Evolutionary conservation across 2,888 invertebrate genomes (phyloP).

Genomic region (Dicyrtoma fusca): DNA sequence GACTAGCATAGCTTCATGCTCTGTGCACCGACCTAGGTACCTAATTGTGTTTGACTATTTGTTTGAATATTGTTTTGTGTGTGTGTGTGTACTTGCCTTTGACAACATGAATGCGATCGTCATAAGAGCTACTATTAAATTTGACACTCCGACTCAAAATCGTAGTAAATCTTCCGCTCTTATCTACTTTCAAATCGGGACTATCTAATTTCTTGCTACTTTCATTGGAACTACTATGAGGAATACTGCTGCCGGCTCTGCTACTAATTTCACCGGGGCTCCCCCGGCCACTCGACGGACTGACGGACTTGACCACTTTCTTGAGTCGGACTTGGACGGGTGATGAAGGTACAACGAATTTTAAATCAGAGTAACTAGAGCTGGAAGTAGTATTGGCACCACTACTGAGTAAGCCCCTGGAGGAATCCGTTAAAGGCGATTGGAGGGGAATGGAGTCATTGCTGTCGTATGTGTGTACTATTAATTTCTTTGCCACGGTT

Average conservation of each 20-base stretch:
- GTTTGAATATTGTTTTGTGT: no score
- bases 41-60: no score
- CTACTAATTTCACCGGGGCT: not conserved
- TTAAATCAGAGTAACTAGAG: constrained; percentile 25
- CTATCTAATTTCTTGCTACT: not conserved
- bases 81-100: constrained; percentile 34
- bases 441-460: constrained; percentile 27
- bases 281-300: no score
- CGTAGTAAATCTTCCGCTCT: constrained; percentile 71
- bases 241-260: no score
- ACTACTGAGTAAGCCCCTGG: not conserved
- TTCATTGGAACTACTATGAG: no score
- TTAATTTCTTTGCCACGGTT: constrained; percentile 2
- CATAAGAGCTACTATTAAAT: constrained; percentile 25
- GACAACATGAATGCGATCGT: constrained; percentile 27
- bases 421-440: not conserved
- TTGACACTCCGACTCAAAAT: constrained; percentile 37
- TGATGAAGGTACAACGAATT: constrained; percentile 21
- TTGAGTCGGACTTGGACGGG: constrained; percentile 22
- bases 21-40: no score
- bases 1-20: no score
- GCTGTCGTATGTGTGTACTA: constrained; percentile 20
- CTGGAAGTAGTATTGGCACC: constrained; percentile 14
- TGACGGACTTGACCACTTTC: not conserved
- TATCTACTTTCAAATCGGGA: constrained; percentile 59